Evolutionary conservation across 2,797 vertebrate genomes (phyloP).

Genomic region (Loriculus beryllinus): DNA sequence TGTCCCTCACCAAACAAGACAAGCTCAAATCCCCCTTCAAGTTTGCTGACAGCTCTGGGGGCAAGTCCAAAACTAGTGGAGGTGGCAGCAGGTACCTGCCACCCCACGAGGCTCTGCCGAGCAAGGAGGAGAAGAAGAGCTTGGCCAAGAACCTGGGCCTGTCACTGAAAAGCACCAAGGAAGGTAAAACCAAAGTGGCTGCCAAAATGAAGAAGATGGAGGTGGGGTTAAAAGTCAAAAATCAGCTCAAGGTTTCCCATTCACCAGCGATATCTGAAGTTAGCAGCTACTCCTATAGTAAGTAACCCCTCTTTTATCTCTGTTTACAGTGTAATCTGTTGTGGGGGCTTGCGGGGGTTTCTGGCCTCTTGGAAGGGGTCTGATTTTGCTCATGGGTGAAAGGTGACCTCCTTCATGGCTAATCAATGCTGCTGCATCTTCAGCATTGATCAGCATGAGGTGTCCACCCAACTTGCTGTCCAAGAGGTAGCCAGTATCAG

Average conservation of each 20-base stretch:
- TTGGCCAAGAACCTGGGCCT: slow-evolving; percentile 79
- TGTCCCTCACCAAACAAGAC: slow-evolving; percentile 90
- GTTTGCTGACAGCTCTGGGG: slow-evolving; percentile 75
- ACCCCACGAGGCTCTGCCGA: slow-evolving; percentile 73
- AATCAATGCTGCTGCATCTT: background rate
- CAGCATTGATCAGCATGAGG: background rate
- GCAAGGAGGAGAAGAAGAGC: slow-evolving; percentile 79
- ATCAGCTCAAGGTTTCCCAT: slow-evolving; percentile 85
- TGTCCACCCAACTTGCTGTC: background rate
- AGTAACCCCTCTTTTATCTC: slow-evolving; percentile 72
- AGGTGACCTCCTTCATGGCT: background rate
- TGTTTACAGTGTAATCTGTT: background rate
- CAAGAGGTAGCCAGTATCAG: background rate
- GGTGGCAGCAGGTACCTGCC: slow-evolving; percentile 71
- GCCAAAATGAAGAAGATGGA: slow-evolving; percentile 84
- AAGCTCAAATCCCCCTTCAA: slow-evolving; percentile 84
- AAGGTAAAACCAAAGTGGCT: slow-evolving; percentile 86
- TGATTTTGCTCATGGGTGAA: background rate
- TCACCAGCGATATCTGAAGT: slow-evolving; percentile 90
- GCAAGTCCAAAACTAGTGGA: slow-evolving; percentile 71
- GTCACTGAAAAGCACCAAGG: slow-evolving; percentile 80
- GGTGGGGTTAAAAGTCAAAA: slow-evolving; percentile 83
- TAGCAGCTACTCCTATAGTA: slow-evolving; percentile 97
- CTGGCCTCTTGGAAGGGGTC: background rate
- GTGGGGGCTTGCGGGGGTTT: background rate